phyloP scores from a whole-genome alignment of 2,797 vertebrate genomes.

The Lithobates sylvaticus region DNA sequence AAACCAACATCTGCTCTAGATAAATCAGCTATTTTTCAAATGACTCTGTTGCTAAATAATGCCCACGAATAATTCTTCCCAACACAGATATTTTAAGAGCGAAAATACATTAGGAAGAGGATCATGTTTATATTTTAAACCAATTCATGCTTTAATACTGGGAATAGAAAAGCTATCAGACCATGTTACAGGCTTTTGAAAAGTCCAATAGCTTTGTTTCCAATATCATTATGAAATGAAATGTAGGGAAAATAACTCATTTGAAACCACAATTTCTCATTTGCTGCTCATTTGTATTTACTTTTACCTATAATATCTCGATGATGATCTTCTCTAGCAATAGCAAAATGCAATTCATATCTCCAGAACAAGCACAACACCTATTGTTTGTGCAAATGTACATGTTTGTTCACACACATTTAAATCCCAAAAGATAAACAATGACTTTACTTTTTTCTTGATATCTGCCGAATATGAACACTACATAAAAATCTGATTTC shows the following conservation, averaged over 20 bases:
- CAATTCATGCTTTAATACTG: constrained; percentile 76
- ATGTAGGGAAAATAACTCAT: neutral
- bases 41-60: constrained; percentile 82
- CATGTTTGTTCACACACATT: neutral
- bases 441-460: neutral
- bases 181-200: constrained; percentile 71
- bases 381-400: neutral
- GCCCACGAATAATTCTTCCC: constrained; percentile 75
- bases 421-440: neutral
- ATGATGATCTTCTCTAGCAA: neutral
- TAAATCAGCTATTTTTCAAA: constrained; percentile 74
- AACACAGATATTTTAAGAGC: constrained; percentile 85
- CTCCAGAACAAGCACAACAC: neutral
- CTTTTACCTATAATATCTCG: neutral
- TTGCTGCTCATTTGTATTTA: neutral
- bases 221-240: constrained; percentile 68
- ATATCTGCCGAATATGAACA: neutral
- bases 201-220: constrained; percentile 79
- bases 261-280: neutral
- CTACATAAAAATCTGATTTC: neutral
- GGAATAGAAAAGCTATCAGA: constrained; percentile 73
- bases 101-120: constrained; percentile 82
- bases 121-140: constrained; percentile 78
- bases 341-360: neutral
- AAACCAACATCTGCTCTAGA: constrained; percentile 76